Evolutionary conservation across 2,888 invertebrate genomes (phyloP), one percentile per base, ranked within the genome.

Genomic region (Tipula confusa): DNA sequence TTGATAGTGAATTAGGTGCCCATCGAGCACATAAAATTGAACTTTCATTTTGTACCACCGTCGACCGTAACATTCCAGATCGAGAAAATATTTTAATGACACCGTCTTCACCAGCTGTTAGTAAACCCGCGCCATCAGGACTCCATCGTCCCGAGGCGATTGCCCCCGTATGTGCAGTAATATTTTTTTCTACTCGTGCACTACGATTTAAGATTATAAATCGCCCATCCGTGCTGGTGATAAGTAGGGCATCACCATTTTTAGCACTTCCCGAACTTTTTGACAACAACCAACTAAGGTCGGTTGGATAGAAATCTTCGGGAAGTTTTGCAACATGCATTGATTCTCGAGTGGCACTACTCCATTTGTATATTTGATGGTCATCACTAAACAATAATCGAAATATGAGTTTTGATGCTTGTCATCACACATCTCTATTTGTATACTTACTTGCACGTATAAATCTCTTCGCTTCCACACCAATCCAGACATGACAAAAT

Each of bases 71-170:
- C 92, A 97, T 95, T 13, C 98, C 99, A 87, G 96, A 97, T 81
- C 98, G 92, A 0, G 99, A 99, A 99, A 99, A 99, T 84, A 99
- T 94, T 90, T 98, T 98, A 1, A 99, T 94, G 84, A 94, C 93
- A 1, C 99, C 99, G 90, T 99, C 99, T 91, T 99, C 99, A 0
- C 98, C 98, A 85, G 95, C 98, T 95, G 89, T 98, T 13, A 98
- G 91, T 81, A 99, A 92, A n/a, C 98, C 96, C 31, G 97, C 95
- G 2, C 98, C 99, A 90, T 98, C 98, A 83, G 94, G 94, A 89
- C 97, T 97, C 99, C 99, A 99, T 87, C 95, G 93, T 0, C 96
- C 96, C 83, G 94, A 92, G 28, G 98, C 91, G 84, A 97, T 95
- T 11, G 99, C 98, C 0, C 97, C 94, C 88, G 94, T 94, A 88